Evolutionary conservation across 2,113 vertebrate genomes (phyloP), one percentile per base, ranked within the genome.

Genomic region (Mustela lutreola): DNA sequence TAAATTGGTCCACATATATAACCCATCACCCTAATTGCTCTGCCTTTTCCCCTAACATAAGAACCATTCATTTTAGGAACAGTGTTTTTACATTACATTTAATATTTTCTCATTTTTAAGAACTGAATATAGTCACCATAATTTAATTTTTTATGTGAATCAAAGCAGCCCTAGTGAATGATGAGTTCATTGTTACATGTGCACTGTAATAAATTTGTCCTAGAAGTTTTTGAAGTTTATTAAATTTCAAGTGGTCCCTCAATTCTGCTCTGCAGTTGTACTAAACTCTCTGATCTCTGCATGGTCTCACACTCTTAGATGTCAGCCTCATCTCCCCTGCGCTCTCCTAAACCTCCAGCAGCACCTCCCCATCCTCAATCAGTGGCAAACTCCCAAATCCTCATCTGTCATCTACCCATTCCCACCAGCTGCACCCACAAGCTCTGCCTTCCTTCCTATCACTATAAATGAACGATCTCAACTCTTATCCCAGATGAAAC

Each of bases 81-180:
- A 18, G 1, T 24, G 31, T 65, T 75, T 91, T 42, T 28, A 7
- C 28, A 26, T 58, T 80, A 24, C 33, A 63, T 87, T 94, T 75
- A 62, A 26, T 45, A 78, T 36, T 36, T 56, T 89, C 75, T 92
- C 21, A 4, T 84, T 95, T 88, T 93, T 36, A 67, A 82, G 93
- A 26, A 28, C 58, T 92, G 39, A 81, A 26, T 48, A 18, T 10
- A 83, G 10, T 93, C 48, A 16, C 9, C n/a, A 26, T 58, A 36
- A 89, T 89, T 95, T 91, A 62, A n/a, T 93, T 65, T 87, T 91
- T 91, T 21, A 22, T 89, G 36, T 42, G 83, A 94, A 62, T 81
- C 67, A 91, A 62, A 50, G 62, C 14, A 90, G 15, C 4, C n/a
- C 24, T 36, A 26, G 21, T 73, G 53, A 82, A 31, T 73, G 80